Percentiles rank a stretch among this genome's conserved stretches.
Evolutionary conservation across 2,113 vertebrate genomes (phyloP).

Genomic region (Rhynchopsitta pachyrhyncha): DNA sequence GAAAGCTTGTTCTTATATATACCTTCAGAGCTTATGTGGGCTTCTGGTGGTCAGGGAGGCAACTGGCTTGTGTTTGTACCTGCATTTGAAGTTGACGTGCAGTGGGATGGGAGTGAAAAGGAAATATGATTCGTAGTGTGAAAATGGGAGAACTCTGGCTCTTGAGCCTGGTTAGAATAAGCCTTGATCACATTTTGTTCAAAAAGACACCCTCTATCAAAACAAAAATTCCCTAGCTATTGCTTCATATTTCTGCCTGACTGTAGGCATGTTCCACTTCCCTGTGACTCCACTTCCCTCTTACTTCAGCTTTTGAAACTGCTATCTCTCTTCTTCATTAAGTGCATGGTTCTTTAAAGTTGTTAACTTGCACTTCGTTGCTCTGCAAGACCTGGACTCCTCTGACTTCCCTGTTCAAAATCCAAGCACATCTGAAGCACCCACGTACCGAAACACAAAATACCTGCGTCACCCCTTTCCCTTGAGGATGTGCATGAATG

Average conservation of each 20-base stretch:
- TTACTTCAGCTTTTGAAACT: neutral
- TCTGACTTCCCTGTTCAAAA: slow-evolving; percentile 74
- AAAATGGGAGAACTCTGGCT: neutral
- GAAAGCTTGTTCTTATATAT: neutral
- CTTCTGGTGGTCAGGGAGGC: slow-evolving; percentile 47
- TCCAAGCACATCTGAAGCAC: slow-evolving; percentile 73
- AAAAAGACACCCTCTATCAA: neutral
- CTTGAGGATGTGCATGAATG: neutral
- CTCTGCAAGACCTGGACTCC: slow-evolving; percentile 74
- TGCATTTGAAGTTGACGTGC: slow-evolving; percentile 53
- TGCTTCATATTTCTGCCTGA: neutral
- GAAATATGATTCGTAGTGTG: neutral
- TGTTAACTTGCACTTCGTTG: slow-evolving; percentile 72
- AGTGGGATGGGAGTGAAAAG: neutral
- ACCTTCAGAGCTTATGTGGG: slow-evolving; percentile 38
- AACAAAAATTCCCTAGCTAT: neutral
- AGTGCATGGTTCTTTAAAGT: slow-evolving; percentile 47
- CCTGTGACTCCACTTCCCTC: neutral
- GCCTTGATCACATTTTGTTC: neutral
- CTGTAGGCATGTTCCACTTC: neutral
- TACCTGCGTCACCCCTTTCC: neutral
- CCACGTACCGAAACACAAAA: slow-evolving; percentile 48
- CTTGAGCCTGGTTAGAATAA: neutral
- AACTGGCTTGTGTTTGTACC: slow-evolving; percentile 57
- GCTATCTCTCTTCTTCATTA: neutral